Evolutionary conservation across 2,113 vertebrate species (phyloP).

Genomic region (Colossoma macropomum): DNA sequence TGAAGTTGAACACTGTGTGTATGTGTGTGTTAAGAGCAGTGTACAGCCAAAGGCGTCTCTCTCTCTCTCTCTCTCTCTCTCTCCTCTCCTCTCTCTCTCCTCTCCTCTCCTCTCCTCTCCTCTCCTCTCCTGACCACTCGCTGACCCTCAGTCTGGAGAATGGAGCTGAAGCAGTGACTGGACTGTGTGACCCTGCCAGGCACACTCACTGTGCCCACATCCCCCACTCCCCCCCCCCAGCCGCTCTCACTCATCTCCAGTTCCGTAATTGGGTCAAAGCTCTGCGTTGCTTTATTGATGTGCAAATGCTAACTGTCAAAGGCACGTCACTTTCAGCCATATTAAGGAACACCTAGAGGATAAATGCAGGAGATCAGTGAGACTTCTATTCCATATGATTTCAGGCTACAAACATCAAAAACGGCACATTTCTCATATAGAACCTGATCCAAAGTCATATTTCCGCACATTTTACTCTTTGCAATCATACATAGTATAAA

Average conservation of each 20-base stretch:
- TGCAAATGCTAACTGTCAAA: conserved; percentile 68
- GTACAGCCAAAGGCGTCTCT: conserved; percentile 30
- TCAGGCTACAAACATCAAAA: conserved; percentile 29
- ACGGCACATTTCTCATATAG: background rate
- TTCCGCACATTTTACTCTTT: background rate
- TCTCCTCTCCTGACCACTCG: conserved; percentile 50
- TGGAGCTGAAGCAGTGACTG: conserved; percentile 27
- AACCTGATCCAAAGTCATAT: background rate
- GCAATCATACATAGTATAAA: background rate
- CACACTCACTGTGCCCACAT: background rate
- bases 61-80: conserved; percentile 44
- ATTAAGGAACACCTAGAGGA: conserved; percentile 55
- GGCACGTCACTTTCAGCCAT: conserved; percentile 42
- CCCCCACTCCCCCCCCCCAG: background rate
- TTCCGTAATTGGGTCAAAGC: conserved; percentile 76
- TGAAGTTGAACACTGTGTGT: background rate
- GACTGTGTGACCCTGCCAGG: conserved; percentile 34
- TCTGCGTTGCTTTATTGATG: conserved; percentile 71
- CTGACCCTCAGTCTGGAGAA: conserved; percentile 44
- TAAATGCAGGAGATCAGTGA: conserved; percentile 46
- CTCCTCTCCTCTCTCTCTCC: conserved; percentile 42
- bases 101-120: conserved; percentile 42
- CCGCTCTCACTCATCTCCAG: conserved; percentile 54
- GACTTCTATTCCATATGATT: conserved; percentile 36
- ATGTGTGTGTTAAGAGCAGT: conserved; percentile 37